Evolutionary conservation across 2,888 invertebrate species (phyloP), one percentile per base, ranked within the genome.

Genomic region (Hirtodrosophila duncani): DNA sequence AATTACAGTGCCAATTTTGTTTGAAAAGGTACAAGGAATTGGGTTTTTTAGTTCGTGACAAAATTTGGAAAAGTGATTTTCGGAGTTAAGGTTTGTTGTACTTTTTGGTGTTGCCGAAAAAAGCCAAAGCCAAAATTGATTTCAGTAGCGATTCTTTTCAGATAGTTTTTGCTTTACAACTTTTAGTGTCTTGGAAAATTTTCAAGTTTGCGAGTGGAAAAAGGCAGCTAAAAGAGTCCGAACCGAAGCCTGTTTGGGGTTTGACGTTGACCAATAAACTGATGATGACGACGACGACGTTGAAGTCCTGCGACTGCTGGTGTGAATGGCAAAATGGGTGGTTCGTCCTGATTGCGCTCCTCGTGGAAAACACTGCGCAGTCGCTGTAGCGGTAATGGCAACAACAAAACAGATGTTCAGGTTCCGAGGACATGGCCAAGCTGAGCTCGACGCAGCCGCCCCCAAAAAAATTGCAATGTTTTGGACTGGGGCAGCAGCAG

Each of bases 211-310:
- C 2, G 16, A 33, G 20, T 16, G 27, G 20, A 24, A 8, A 14
- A 13, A 5, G 8, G 20, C 20, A 34, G 6, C 3, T 30, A 33
- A 42, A 56, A 56, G 45, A 43, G 39, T 39, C 39, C 42, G 58
- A 36, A 50, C 50, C 61, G 46, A 65, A 65, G 48, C 67, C 62
- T 62, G 62, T 59, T 66, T 61, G 53, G 46, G 50, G 53, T 37
- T 62, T 53, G 55, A 62, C 69, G 55, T 44, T 68, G 51, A 58
- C 69, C 62, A 68, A 65, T 59, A 55, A 67, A 67, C 69, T 67
- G 46, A 68, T 55, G 46, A 46, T 26, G 34, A 20, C 33, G 18
- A 33, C 31, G 30, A 56, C 65, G 65, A 66, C 67, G 65, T 67
- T 67, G 66, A 63, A 33, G 13, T 34, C 31, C 33, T 24, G 39